Percentiles rank a stretch among this genome's conserved stretches.
phyloP scores from a whole-genome alignment of 2,113 vertebrate species.

The Orycteropus afer region DNA sequence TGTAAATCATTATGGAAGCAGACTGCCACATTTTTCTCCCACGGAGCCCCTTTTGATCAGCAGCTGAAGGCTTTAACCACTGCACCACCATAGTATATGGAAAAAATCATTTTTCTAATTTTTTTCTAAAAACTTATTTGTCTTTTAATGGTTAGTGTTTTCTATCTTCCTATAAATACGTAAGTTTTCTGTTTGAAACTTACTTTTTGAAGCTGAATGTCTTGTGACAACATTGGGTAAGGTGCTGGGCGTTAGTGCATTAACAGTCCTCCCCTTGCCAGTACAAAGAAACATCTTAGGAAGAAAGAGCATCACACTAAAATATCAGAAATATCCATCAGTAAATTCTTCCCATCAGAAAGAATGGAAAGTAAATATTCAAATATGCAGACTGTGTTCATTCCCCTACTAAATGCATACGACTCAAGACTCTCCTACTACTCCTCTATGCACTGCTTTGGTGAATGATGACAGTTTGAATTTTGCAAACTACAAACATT shows the following conservation, averaged over 20 bases:
- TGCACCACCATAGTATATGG: background rate
- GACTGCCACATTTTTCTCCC: background rate
- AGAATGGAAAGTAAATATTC: background rate
- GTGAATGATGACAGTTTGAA: background rate
- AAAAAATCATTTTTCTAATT: background rate
- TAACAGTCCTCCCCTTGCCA: background rate
- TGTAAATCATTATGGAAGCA: no score
- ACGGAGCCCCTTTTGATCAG: no score
- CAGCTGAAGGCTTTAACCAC: no score
- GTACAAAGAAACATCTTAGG: background rate
- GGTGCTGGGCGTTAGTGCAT: background rate
- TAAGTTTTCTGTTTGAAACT: background rate
- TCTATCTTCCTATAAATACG: conserved; percentile 29
- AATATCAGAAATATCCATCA: background rate
- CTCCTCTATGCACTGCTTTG: background rate
- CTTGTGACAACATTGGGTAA: background rate
- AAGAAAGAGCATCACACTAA: background rate
- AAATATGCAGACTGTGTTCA: background rate
- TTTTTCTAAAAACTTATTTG: background rate
- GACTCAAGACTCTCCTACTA: background rate
- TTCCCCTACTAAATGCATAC: background rate
- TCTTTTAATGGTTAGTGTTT: background rate
- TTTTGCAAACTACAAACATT: conserved; percentile 5
- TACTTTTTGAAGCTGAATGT: background rate
- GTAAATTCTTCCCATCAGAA: background rate